Percentiles rank a stretch among this genome's conserved stretches.
These are phyloP conservation scores for Brachionus koreanus DNA, from an alignment of 1,140 invertebrate species.

Conservation along the genomic window DNA sequence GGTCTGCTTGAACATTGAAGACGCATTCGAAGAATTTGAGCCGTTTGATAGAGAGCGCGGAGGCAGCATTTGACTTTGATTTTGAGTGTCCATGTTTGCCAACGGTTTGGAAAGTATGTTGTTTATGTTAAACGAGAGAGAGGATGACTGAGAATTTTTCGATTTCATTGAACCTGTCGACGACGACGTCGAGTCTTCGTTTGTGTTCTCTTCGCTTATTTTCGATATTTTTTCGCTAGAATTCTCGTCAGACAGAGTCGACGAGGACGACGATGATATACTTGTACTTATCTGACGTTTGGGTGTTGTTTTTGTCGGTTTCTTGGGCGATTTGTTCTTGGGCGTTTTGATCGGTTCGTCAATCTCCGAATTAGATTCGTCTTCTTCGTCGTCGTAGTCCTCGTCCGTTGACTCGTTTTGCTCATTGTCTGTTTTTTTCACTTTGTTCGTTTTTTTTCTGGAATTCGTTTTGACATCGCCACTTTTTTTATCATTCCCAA, in stretches of 20 bases:
- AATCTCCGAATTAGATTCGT: neutral
- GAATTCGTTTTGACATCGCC: neutral
- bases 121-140: constrained; percentile 7
- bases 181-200: constrained; percentile 3
- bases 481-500: neutral
- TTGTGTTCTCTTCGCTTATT: constrained; percentile 19
- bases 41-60: neutral
- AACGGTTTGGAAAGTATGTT: constrained; percentile 7
- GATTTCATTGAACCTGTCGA: neutral
- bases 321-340: constrained; percentile 2
- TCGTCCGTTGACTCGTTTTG: neutral
- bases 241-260: constrained; percentile 3
- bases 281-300: constrained; percentile 11
- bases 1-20: neutral
- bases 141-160: neutral
- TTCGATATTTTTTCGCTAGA: constrained; percentile 29
- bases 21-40: neutral
- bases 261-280: neutral
- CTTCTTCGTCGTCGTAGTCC: neutral
- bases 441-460: neutral
- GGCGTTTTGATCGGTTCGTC: constrained; percentile 1
- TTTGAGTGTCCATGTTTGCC: neutral
- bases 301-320: constrained; percentile 1
- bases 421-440: neutral
- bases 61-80: constrained; percentile 27